Conservation (phyloP, 2,113 vertebrate genomes). For the Podocnemis expansa region DNA sequence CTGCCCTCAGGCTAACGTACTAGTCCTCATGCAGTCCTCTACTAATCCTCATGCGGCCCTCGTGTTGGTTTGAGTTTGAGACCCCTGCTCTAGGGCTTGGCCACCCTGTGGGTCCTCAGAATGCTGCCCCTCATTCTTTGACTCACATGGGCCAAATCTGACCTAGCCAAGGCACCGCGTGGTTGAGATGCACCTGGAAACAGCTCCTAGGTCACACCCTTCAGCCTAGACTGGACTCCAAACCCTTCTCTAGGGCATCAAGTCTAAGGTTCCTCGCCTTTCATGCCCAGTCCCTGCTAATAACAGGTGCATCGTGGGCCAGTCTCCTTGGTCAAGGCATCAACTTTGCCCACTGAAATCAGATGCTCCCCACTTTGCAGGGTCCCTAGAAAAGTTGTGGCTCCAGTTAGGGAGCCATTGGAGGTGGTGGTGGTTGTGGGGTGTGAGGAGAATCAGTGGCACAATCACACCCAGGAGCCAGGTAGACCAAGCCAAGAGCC, state of each 20-base stretch:
- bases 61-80: too few relatives aligned
- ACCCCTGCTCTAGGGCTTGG: too few relatives aligned
- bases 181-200: background rate
- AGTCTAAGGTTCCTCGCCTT: accelerated
- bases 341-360: background rate
- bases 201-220: background rate
- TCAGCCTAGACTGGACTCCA: background rate
- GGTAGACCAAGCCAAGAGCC: background rate
- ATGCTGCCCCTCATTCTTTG: background rate
- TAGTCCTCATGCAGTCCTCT: too few relatives aligned
- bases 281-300: background rate
- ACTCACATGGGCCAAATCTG: background rate
- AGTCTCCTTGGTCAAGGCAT: background rate
- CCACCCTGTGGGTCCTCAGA: background rate
- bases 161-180: accelerated
- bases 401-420: background rate
- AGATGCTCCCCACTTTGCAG: background rate
- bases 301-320: accelerated
- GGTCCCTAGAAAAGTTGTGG: background rate
- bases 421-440: too few relatives aligned
- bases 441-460: background rate
- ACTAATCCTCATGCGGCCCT: too few relatives aligned
- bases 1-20: too few relatives aligned
- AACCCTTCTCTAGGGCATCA: background rate
- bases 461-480: background rate